Conservation (phyloP, 2,797 vertebrate species). For the Chaunax sp. region DNA sequence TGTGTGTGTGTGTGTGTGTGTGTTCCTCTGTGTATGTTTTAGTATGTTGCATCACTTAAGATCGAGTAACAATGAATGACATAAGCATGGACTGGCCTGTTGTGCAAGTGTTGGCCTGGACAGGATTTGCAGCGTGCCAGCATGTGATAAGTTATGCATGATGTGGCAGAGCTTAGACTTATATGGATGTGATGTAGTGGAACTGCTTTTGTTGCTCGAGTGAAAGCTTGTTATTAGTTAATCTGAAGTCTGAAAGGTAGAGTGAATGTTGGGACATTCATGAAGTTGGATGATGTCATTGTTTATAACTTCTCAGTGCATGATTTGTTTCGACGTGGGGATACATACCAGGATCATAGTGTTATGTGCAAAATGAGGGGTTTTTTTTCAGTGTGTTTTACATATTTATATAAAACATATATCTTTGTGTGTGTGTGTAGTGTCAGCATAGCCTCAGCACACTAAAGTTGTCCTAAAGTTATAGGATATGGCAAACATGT, state of each 20-base stretch:
- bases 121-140: slow-evolving; percentile 19
- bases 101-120: slow-evolving; percentile 48
- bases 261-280: neutral
- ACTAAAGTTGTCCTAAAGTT: too few species aligned
- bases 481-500: too few species aligned
- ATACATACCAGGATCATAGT: too few species aligned
- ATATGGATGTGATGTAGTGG: slow-evolving; percentile 18
- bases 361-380: too few species aligned
- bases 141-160: slow-evolving; percentile 74
- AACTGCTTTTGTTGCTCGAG: neutral
- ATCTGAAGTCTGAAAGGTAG: neutral
- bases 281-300: neutral
- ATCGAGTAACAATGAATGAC: slow-evolving; percentile 35
- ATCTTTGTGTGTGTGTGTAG: too few species aligned
- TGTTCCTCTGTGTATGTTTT: slow-evolving; percentile 27
- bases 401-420: too few species aligned
- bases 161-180: slow-evolving; percentile 33
- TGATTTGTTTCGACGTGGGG: neutral
- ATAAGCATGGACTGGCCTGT: slow-evolving; percentile 64
- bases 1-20: slow-evolving; percentile 28
- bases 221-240: neutral
- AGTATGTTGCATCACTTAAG: slow-evolving; percentile 51
- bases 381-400: too few species aligned
- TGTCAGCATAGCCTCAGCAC: too few species aligned
- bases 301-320: neutral